Conservation (phyloP, 2,888 invertebrate genomes). For the Melangyna quadrimaculata region DNA sequence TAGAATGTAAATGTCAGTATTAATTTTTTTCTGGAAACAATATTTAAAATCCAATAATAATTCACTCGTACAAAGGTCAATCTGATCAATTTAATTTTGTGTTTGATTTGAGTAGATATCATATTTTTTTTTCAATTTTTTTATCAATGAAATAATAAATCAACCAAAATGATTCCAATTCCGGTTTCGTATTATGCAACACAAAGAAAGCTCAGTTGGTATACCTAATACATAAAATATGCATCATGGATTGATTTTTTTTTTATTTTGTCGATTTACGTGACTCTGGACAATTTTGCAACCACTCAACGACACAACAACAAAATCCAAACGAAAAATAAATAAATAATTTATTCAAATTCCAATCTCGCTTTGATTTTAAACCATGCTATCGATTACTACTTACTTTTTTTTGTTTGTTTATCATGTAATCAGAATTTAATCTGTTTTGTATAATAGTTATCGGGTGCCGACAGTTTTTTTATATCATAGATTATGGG, state of each 20-base stretch:
- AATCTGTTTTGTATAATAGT: constrained; percentile 26
- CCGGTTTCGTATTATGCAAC: constrained; percentile 40
- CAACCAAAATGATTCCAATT: constrained; percentile 33
- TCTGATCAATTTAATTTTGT: too few species aligned
- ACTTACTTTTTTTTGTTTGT: constrained; percentile 25
- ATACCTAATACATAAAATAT: constrained; percentile 1
- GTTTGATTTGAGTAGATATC: too few species aligned
- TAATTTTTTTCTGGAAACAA: too few species aligned
- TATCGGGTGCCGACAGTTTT: constrained; percentile 2
- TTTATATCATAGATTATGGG: neutral
- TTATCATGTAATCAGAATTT: constrained; percentile 39
- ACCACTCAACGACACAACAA: neutral
- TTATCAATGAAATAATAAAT: constrained; percentile 33
- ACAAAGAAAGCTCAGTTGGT: constrained; percentile 45
- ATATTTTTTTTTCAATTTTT: too few species aligned
- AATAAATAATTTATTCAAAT: constrained; percentile 59
- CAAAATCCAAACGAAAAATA: neutral
- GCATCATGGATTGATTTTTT: constrained; percentile 3
- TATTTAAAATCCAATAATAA: too few species aligned
- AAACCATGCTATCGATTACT: constrained; percentile 24
- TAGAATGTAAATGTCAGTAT: too few species aligned
- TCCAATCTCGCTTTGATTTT: constrained; percentile 40
- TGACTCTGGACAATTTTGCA: constrained; percentile 28
- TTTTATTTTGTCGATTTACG: constrained; percentile 19
- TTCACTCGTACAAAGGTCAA: too few species aligned